phyloP scores from a whole-genome alignment of 2,113 vertebrate species.

The Hypanus sabinus region DNA sequence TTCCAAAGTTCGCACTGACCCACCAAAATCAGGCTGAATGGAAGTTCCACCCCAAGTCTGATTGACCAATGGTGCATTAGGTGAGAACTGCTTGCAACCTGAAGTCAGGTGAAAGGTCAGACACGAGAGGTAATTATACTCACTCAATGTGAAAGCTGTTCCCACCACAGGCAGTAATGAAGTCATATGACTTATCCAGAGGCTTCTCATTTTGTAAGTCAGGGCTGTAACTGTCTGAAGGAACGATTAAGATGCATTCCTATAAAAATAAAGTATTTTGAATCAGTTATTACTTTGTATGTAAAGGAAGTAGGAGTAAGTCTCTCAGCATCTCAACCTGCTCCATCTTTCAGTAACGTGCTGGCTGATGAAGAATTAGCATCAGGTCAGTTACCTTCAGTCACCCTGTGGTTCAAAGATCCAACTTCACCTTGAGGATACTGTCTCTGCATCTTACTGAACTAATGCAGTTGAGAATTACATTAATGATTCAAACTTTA shows the following conservation, averaged over 20 bases:
- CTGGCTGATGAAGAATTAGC: no score
- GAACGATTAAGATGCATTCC: slow-evolving; percentile 76
- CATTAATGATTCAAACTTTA: no score
- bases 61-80: neutral
- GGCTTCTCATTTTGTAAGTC: slow-evolving; percentile 66
- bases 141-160: slow-evolving; percentile 81
- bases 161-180: slow-evolving; percentile 72
- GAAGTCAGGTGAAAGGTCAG: neutral
- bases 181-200: slow-evolving; percentile 74
- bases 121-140: slow-evolving; percentile 46
- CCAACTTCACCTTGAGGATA: no score
- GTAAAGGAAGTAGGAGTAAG: neutral
- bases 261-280: slow-evolving; percentile 49
- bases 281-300: neutral
- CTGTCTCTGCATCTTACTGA: no score
- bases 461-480: no score
- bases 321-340: no score
- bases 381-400: no score
- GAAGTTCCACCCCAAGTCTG: neutral
- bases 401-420: no score
- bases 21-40: neutral
- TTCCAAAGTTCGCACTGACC: neutral
- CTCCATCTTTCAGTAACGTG: no score
- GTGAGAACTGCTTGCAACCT: neutral
- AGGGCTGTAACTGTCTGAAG: slow-evolving; percentile 65